Evolutionary conservation across 1,140 invertebrate genomes (phyloP), one percentile per base, ranked within the genome.

Genomic region (Drosophila asahinai): DNA sequence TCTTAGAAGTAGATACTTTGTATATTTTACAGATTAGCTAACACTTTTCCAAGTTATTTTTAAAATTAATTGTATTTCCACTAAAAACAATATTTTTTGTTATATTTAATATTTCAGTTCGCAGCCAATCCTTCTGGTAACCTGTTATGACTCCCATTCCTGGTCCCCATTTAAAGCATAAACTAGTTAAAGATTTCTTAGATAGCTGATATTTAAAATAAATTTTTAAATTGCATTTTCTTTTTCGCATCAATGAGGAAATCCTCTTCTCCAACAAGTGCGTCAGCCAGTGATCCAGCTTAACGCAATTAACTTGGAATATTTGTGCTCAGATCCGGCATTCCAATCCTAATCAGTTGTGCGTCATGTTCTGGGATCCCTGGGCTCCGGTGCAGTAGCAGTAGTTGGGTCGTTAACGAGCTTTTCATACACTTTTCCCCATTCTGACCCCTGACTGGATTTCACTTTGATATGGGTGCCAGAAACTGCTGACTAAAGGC

Each of bases 381-480:
- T 15, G 49, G 40, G 19, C 33, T n/a, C 51, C 47, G 33, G 30
- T 30, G 33, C 42, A 22, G 22, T 11, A 38, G 43, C 47, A 40
- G 40, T 19, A 54, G 12, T 38, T 38, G 33, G 14, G 27, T 33
- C 67, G 65, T 62, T 80, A 86, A 83, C 75, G 55, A 80, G 60
- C 67, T 67, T 81, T 84, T 87, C 77, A 81, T 89, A 81, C 68
- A 87, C 61, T 77, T 63, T 57, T 51, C 65, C 63, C 30, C 22
- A 65, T 55, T 65, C 40, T 83, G 81, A 83, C 81, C 86, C 52
- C 65, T 83, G 86, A 78, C 81, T 74, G 57, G 71, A 78, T 77
- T 73, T 68, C 59, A 45, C 14, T 81, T 81, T 87, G 84, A 87
- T 63, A 73, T 87, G 77, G 83, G 83, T 82, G 51, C 40, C 66